Evolutionary conservation across 1,140 invertebrate genomes (phyloP).

Genomic region (Drosophila seguyi): DNA sequence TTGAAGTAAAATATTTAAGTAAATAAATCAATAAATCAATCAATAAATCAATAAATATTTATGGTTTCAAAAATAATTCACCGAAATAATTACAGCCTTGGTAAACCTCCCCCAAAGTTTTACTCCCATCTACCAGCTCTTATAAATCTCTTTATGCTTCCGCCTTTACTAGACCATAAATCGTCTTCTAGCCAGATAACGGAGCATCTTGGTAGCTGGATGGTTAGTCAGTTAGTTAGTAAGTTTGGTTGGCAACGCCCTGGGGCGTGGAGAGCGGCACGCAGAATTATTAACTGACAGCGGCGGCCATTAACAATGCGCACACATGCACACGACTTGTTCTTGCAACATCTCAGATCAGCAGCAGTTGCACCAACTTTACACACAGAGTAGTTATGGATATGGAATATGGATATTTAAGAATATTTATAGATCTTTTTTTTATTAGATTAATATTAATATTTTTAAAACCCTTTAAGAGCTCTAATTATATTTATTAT

Average conservation of each 20-base stretch:
- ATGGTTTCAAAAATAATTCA: no score
- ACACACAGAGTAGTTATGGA: neutral
- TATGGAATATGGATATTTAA: neutral
- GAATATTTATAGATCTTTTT: neutral
- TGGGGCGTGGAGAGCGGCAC: conserved; percentile 50
- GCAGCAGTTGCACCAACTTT: conserved; percentile 4
- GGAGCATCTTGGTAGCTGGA: conserved; percentile 35
- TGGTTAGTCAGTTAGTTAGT: conserved; percentile 43
- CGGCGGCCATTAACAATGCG: conserved; percentile 26
- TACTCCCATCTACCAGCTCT: neutral
- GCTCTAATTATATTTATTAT: no score
- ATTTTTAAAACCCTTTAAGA: no score
- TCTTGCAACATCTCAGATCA: conserved; percentile 41
- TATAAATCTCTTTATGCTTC: conserved; percentile 4
- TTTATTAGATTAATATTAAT: no score
- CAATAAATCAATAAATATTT: no score
- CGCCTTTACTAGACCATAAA: conserved; percentile 34
- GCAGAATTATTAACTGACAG: conserved; percentile 64
- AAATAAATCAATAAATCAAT: no score
- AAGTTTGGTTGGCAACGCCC: conserved; percentile 40
- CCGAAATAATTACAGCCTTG: neutral
- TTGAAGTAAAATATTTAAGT: neutral
- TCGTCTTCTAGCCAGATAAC: conserved; percentile 37
- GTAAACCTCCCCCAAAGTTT: neutral
- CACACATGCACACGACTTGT: conserved; percentile 38